These are phyloP conservation scores for Hippocampus guttulatus DNA, from an alignment of 2,113 vertebrate species.

Conservation along the genomic window DNA sequence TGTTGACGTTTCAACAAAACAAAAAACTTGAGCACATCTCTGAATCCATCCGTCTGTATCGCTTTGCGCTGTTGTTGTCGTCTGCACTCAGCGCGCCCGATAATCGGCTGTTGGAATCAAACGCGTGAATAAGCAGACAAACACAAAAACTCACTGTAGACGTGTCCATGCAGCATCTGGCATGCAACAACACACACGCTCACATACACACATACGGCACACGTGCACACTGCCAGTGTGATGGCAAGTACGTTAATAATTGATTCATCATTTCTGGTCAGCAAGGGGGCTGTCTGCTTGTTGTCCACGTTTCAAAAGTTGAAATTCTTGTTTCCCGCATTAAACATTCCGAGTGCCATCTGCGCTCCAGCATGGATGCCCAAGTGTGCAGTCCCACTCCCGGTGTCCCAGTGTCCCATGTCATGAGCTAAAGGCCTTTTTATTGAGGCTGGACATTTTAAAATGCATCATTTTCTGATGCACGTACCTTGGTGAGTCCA, in stretches of 20 bases:
- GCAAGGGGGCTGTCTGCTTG: slow-evolving; percentile 55
- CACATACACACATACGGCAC: slow-evolving; percentile 15
- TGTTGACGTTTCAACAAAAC: not conserved
- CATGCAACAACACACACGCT: slow-evolving; percentile 30
- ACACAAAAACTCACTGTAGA: slow-evolving; percentile 48
- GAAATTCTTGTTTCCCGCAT: slow-evolving; percentile 74
- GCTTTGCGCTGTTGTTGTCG: not conserved
- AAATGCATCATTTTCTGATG: not conserved
- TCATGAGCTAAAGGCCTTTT: not conserved
- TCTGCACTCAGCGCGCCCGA: slow-evolving; percentile 27
- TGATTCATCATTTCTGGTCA: slow-evolving; percentile 65
- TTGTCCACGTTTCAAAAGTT: slow-evolving; percentile 65
- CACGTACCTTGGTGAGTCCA: not conserved
- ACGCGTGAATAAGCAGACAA: slow-evolving; percentile 62
- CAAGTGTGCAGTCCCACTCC: not conserved
- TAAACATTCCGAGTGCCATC: slow-evolving; percentile 61
- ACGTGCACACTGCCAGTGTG: slow-evolving; percentile 31
- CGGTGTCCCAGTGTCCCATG: not conserved
- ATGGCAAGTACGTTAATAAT: slow-evolving; percentile 71
- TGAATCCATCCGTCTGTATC: not conserved
- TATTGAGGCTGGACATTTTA: not conserved
- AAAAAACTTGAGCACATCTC: not conserved
- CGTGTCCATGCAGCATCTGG: slow-evolving; percentile 23
- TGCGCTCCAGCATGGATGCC: not conserved
- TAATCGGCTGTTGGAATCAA: slow-evolving; percentile 40